Base-by-base conservation (phyloP, 2,113 vertebrate species). In the Rhinichthys klamathensis region DNA sequence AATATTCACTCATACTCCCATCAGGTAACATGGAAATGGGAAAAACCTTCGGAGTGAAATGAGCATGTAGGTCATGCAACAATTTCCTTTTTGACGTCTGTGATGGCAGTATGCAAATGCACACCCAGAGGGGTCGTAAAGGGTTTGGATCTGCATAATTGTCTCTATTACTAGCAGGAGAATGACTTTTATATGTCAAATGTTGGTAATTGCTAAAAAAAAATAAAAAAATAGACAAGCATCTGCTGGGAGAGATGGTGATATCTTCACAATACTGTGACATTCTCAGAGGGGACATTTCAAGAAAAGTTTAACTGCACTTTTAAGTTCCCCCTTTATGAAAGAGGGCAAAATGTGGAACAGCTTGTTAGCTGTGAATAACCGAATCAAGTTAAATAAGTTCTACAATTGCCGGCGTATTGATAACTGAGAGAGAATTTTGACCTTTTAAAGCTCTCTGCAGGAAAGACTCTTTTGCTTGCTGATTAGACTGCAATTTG, bases 61-160 rank as follows among this genome's bases (percentile, higher is more conserved):
- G 60, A 75, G 25, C 70, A 84, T 87, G 67, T 87, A 81, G 86
- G 83, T 85, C 77, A 81, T 15, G 58, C 69, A 79, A 51, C 63
- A 51, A 56, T 77, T 82, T 63, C 25, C 44, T 75, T 30, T 27
- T 58, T 81, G 58, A 27, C 23, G 46, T 11, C 44, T 84, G 44
- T 51, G 18, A 80, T 13, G 23, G 41, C 67, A 35, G 32, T 32
- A 84, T 87, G 81, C 63, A 87, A 80, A 87, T 83, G 21, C 35
- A 44, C 56, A 58, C 76, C 83, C 46, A 12, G 18, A 69, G 77
- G 78, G 25, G 30, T 38, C 2, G 2, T 16, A 67, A 27, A 21
- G 49, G 60, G 49, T 75, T 58, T 60, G 41, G 30, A 70, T 75
- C 41, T 80, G 13, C 49, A 80, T 65, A 73, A 84, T 56, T 65